phyloP scores from a whole-genome alignment of 2,797 vertebrate species.

The Rhadinocentrus ornatus region DNA sequence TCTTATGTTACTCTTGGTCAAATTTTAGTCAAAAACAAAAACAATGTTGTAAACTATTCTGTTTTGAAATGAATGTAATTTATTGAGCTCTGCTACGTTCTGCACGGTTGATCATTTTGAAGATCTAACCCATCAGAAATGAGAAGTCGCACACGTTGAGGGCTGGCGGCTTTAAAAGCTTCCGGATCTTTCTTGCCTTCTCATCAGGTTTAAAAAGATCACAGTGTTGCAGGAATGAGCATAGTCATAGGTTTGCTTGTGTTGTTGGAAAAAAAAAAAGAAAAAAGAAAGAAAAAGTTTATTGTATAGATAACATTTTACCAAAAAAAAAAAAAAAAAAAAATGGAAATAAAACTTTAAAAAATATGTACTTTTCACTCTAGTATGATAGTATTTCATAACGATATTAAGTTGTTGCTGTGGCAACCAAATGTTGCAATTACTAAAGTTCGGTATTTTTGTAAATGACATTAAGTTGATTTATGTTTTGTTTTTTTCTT shows the following conservation, averaged over 20 bases:
- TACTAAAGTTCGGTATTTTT: conserved; percentile 88
- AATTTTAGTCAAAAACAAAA: conserved; percentile 69
- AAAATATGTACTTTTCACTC: conserved; percentile 85
- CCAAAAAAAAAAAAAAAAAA: conserved; percentile 69
- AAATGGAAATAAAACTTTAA: conserved; percentile 62
- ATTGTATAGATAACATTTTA: conserved; percentile 87
- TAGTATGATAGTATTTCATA: conserved; percentile 87
- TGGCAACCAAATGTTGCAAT: conserved; percentile 85
- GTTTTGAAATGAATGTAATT: conserved; percentile 89
- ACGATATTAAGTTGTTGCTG: conserved; percentile 87
- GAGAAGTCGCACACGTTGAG: conserved; percentile 49
- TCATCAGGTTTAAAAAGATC: conserved; percentile 64
- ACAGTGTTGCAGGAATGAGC: conserved; percentile 72
- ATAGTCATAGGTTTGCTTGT: conserved; percentile 81
- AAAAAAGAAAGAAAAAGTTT: conserved; percentile 73
- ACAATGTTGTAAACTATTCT: conserved; percentile 83
- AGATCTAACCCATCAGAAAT: conserved; percentile 65
- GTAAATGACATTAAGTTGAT: conserved; percentile 84
- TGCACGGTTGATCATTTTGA: conserved; percentile 66
- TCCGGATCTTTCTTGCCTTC: conserved; percentile 72
- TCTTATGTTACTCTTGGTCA: conserved; percentile 76
- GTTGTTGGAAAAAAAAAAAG: conserved; percentile 64
- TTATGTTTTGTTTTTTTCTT: conserved; percentile 55
- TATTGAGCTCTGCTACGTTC: conserved; percentile 83
- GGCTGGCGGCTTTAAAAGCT: conserved; percentile 52